These are phyloP conservation scores for Ianthella basta DNA, from an alignment of 37 sponge, comb jelly and placozoan species.

Conservation along the genomic window DNA sequence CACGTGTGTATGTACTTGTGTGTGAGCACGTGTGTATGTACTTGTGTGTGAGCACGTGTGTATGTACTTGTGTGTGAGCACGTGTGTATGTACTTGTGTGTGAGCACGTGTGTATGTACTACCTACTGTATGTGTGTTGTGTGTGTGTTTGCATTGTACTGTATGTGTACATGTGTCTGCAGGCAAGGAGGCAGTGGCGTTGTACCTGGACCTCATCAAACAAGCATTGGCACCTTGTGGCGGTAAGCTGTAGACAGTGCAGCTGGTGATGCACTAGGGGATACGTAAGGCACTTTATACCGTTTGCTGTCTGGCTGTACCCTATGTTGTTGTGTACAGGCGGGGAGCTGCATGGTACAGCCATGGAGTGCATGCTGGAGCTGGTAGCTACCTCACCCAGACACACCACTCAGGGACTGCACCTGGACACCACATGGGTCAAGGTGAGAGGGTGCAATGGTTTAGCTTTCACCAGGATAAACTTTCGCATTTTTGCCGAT, in stretches of 20 bases:
- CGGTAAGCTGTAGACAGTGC: slow-evolving; percentile 25
- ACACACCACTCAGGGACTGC: not conserved
- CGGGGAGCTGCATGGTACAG: slow-evolving; percentile 53
- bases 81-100: not conserved
- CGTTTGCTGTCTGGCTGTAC: not conserved
- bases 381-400: slow-evolving; percentile 39
- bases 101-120: not conserved
- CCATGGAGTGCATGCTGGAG: slow-evolving; percentile 59
- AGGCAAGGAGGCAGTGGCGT: slow-evolving; percentile 13
- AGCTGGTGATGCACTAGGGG: too few relatives aligned
- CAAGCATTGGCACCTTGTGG: slow-evolving; percentile 63
- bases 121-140: not conserved
- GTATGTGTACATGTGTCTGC: not conserved
- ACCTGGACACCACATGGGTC: slow-evolving; percentile 39
- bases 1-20: too few relatives aligned
- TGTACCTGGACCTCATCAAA: slow-evolving; percentile 59
- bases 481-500: too few relatives aligned
- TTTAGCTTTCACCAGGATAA: too few relatives aligned
- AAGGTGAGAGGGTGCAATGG: slow-evolving; percentile 40
- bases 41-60: too few relatives aligned
- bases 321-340: slow-evolving; percentile 43
- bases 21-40: too few relatives aligned
- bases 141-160: too few relatives aligned
- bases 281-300: too few relatives aligned
- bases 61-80: too few relatives aligned